These are phyloP conservation scores for Probosciger aterrimus DNA, from an alignment of 2,113 vertebrate species.

Conservation along the genomic window DNA sequence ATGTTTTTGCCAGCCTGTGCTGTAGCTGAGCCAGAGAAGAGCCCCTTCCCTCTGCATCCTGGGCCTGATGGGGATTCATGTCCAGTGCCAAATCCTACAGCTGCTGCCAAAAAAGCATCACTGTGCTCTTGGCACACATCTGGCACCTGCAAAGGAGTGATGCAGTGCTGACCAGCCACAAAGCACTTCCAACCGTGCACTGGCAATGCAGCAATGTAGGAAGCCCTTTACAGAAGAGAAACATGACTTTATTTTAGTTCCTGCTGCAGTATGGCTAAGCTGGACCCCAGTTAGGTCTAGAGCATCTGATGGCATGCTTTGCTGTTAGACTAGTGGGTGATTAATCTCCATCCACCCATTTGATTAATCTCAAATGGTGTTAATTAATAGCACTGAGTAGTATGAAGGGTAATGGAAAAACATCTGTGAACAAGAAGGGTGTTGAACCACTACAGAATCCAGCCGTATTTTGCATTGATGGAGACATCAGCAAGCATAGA, in stretches of 20 bases:
- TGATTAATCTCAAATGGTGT: neutral
- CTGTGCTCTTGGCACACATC: neutral
- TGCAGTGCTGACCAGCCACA: neutral
- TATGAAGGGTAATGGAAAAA: neutral
- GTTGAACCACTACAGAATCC: neutral
- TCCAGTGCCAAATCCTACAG: neutral
- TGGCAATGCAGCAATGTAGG: neutral
- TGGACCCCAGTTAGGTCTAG: neutral
- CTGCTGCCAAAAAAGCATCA: neutral
- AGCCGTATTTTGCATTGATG: neutral
- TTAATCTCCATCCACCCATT: neutral
- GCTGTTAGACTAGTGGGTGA: neutral
- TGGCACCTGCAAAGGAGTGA: neutral
- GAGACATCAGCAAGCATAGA: neutral
- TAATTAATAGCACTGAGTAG: neutral
- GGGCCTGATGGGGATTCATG: neutral
- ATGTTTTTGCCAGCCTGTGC: neutral
- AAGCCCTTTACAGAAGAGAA: neutral
- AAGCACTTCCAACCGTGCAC: neutral
- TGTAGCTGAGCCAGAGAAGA: neutral
- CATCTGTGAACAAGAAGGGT: neutral
- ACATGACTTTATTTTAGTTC: neutral
- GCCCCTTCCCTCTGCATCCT: neutral
- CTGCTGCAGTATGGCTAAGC: neutral
- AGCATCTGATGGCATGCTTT: neutral